Base-by-base conservation (phyloP, 2,797 vertebrate species). In the Caiman crocodilus region DNA sequence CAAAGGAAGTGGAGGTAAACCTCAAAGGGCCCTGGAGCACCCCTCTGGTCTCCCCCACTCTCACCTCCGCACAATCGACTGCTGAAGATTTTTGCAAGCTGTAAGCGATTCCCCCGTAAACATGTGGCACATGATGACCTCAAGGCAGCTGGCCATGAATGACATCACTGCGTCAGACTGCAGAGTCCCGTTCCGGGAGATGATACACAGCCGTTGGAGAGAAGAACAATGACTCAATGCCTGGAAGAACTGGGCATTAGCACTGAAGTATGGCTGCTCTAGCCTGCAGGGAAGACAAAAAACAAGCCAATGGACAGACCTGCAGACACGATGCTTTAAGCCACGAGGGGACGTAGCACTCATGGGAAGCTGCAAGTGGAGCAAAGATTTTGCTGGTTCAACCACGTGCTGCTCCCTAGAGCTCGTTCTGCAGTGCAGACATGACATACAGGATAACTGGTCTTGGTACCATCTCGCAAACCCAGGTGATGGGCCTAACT, bases 181-280 rank as follows among this genome's bases (percentile, higher is more conserved):
- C 71, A 99, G 99, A 30, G 98, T 99, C 76, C 99, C 99, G 0
- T 98, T 98, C 91, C 99, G 99, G 18, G 99, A 99, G 84, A 99
- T 98, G 64, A 99, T 98, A 97, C 99, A 99, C 93, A 99, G 97
- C 2, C 99, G 98, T 88, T 98, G 98, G 92, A 99, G 98, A 25
- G 96, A 97, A 3, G 97, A 94, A 95, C 99, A 99, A 87, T 98
- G 98, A 94, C 98, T 98, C 92, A 99, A 97, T 2, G 99, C 99
- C 96, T 99, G 98, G 86, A 99, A 99, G 98, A 99, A 99, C 58
- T 98, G 97, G 0, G 97, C 79, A 0, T 98, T 99, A 21, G 99
- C 99, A 3, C 97, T 99, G 96, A 99, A 98, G 96, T 99, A 99
- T 0, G 99, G 99, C 98, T 99, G 99, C 97, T 99, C 99, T 83